Evolutionary conservation across 2,888 invertebrate species (phyloP).

Genomic region (Xestobium rufovillosum): DNA sequence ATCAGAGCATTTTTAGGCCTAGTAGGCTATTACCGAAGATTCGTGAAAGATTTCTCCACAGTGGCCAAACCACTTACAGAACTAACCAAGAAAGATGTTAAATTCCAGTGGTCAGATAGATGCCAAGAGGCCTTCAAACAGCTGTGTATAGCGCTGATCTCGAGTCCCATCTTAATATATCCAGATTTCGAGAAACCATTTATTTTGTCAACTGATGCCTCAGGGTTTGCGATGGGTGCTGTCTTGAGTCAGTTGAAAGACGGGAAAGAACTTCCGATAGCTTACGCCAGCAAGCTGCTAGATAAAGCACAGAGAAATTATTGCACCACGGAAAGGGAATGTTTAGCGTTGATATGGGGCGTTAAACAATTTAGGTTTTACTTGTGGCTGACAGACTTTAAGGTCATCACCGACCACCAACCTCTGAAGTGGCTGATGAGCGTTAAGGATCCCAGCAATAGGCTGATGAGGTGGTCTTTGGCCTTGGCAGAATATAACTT

Average conservation of each 20-base stretch:
- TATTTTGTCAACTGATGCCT: slow-evolving; percentile 12
- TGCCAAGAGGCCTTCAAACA: slow-evolving; percentile 14
- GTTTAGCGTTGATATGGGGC: slow-evolving; percentile 19
- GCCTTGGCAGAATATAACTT: slow-evolving; percentile 17
- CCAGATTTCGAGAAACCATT: slow-evolving; percentile 23
- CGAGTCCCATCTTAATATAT: slow-evolving; percentile 21
- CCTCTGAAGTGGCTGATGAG: no score
- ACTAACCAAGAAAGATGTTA: slow-evolving; percentile 14
- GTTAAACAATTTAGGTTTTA: slow-evolving; percentile 21
- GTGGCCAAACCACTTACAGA: slow-evolving; percentile 14
- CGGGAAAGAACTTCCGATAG: slow-evolving; percentile 19
- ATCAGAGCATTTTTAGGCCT: slow-evolving; percentile 23
- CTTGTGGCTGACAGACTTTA: slow-evolving; percentile 17
- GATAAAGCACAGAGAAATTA: slow-evolving; percentile 19
- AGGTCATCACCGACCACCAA: slow-evolving; percentile 19
- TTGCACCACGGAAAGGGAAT: slow-evolving; percentile 19
- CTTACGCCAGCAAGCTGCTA: slow-evolving; percentile 19
- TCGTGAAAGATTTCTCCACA: slow-evolving; percentile 13
- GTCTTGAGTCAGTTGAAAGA: slow-evolving; percentile 23
- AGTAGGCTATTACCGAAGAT: no score
- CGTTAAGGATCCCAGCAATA: slow-evolving; percentile 16
- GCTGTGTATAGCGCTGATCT: slow-evolving; percentile 12
- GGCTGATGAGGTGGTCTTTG: slow-evolving; percentile 19
- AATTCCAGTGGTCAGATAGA: slow-evolving; percentile 11
- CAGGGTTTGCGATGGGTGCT: slow-evolving; percentile 24